phyloP scores from a whole-genome alignment of 2,888 invertebrate species.

The Eugnorisma glareosa region DNA sequence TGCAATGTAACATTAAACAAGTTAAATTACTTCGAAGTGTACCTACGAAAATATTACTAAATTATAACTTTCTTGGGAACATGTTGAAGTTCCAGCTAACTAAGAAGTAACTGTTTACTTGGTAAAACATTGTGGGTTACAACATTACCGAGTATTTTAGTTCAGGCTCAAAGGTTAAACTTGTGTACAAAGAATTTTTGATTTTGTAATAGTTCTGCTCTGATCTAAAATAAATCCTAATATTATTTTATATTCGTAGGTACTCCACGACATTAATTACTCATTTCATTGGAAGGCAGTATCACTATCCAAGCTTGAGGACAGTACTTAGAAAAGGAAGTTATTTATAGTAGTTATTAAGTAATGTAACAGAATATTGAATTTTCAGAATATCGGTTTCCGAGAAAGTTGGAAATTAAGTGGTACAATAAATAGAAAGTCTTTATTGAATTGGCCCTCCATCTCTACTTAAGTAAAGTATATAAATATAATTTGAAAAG shows the following conservation, averaged over 20 bases:
- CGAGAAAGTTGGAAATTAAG: constrained; percentile 12
- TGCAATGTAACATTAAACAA: not conserved
- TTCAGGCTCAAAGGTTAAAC: constrained; percentile 13
- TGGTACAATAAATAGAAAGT: not conserved
- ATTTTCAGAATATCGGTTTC: constrained; percentile 15
- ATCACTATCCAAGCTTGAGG: not conserved
- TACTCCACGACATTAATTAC: not conserved
- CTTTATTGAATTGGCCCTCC: not conserved
- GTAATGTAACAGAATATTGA: constrained; percentile 1
- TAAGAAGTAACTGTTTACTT: constrained; percentile 4
- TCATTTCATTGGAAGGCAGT: not conserved
- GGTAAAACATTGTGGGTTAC: not conserved
- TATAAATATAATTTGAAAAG: not conserved
- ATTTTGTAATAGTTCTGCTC: not conserved
- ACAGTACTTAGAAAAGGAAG: constrained; percentile 3
- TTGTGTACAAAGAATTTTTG: not conserved
- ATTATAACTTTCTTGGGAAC: constrained; percentile 24
- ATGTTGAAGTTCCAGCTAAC: constrained; percentile 14
- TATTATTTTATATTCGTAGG: not conserved
- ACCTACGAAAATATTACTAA: not conserved
- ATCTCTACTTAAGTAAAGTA: not conserved
- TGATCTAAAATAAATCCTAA: not conserved
- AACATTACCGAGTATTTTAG: constrained; percentile 21
- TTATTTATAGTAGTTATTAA: not conserved
- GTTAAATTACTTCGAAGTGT: not conserved